Evolutionary conservation across 2,113 vertebrate species (phyloP).

Genomic region (Opisthocomus hoazin): DNA sequence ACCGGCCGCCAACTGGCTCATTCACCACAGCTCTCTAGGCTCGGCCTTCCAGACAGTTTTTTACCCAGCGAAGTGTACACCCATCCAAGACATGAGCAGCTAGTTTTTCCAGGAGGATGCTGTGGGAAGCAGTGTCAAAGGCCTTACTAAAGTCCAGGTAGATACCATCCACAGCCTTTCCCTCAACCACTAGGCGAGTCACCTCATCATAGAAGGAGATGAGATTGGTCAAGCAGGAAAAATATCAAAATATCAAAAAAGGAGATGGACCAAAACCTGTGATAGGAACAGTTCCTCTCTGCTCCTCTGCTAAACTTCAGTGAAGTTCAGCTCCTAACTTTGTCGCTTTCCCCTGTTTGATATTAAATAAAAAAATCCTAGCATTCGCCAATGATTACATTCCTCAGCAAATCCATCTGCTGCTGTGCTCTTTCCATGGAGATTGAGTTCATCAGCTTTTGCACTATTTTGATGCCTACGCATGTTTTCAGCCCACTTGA

Average conservation of each 20-base stretch:
- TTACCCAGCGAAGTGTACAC: too few relatives aligned
- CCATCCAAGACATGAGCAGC: too few relatives aligned
- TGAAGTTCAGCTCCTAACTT: not conserved
- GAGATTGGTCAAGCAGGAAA: too few relatives aligned
- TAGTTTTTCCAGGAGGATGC: too few relatives aligned
- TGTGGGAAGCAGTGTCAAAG: too few relatives aligned
- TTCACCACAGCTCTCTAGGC: too few relatives aligned
- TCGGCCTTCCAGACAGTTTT: too few relatives aligned
- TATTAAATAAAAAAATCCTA: not conserved
- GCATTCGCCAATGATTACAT: not conserved
- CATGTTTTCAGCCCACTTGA: not conserved
- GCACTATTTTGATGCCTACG: not conserved
- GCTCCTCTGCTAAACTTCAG: not conserved
- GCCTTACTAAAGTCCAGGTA: too few relatives aligned
- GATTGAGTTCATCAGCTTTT: not conserved
- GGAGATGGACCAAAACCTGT: not conserved
- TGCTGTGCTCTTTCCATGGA: not conserved
- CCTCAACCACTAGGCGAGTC: too few relatives aligned
- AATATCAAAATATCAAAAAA: constrained; percentile 18
- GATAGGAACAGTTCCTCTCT: not conserved
- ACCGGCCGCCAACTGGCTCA: too few relatives aligned
- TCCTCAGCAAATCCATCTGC: not conserved
- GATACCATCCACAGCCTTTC: too few relatives aligned
- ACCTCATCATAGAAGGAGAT: too few relatives aligned
- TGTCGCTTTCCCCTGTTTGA: not conserved